Percentiles rank a stretch among this genome's conserved stretches.
Evolutionary conservation across 2,113 vertebrate species (phyloP).

Genomic region (Parotia lawesii): DNA sequence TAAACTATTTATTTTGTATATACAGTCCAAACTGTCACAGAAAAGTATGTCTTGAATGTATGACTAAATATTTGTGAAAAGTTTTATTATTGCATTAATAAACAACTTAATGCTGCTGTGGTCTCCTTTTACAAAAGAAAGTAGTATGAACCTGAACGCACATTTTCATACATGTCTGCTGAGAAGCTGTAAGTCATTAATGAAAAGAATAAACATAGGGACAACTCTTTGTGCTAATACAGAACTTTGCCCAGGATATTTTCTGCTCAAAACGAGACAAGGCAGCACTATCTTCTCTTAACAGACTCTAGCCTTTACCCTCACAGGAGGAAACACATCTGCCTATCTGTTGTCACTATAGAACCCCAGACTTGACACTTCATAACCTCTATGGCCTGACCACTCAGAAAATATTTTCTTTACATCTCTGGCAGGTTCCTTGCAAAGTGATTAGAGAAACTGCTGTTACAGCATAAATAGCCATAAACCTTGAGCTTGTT

Average conservation of each 20-base stretch:
- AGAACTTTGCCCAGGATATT: background rate
- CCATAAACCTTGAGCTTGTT: slow-evolving; percentile 87
- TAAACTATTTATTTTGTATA: background rate
- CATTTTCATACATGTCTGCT: background rate
- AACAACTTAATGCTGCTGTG: background rate
- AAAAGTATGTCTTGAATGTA: background rate
- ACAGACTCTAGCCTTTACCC: background rate
- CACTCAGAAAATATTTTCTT: background rate
- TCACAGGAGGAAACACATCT: rapidly evolving
- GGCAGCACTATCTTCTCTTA: background rate
- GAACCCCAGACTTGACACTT: background rate
- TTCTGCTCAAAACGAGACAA: background rate
- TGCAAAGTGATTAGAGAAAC: background rate
- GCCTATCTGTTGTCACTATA: background rate
- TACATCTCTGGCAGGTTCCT: background rate
- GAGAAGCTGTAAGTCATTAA: background rate
- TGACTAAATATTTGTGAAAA: background rate
- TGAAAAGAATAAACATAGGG: background rate
- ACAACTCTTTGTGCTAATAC: background rate
- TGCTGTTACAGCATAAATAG: background rate
- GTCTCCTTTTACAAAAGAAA: background rate
- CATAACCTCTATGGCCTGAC: background rate
- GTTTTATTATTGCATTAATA: background rate
- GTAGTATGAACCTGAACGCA: background rate
- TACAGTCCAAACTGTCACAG: background rate